phyloP scores from a whole-genome alignment of 1,140 invertebrate species.

The Camponotus pennsylvanicus region DNA sequence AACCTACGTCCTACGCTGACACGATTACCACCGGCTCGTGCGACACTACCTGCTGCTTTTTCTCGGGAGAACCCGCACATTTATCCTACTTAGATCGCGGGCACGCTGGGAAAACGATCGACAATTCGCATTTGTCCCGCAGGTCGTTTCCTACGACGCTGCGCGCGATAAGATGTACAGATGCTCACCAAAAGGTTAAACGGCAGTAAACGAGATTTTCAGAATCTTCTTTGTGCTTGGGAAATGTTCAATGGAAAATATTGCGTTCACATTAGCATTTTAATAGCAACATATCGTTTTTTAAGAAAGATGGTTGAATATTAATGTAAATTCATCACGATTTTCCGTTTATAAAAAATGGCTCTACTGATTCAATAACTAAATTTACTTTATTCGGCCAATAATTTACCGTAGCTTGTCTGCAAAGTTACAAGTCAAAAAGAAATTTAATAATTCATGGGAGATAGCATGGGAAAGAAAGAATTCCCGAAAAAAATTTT shows the following conservation, averaged over 20 bases:
- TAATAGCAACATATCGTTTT: neutral
- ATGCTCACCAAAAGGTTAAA: neutral
- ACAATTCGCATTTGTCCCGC: slow-evolving; percentile 27
- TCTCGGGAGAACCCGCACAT: neutral
- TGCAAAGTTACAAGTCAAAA: neutral
- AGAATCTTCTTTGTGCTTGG: neutral
- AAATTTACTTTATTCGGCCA: neutral
- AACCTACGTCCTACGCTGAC: neutral
- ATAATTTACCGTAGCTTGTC: neutral
- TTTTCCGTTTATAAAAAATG: neutral
- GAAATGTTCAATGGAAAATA: neutral
- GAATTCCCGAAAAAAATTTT: neutral
- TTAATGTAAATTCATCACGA: neutral
- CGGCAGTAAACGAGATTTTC: slow-evolving; percentile 18
- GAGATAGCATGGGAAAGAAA: neutral
- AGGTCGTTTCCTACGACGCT: neutral
- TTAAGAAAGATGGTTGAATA: neutral
- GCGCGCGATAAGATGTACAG: slow-evolving; percentile 22
- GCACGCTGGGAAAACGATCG: slow-evolving; percentile 13
- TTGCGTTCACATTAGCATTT: neutral
- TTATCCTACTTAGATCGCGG: slow-evolving; percentile 43
- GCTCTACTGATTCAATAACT: too few relatives aligned
- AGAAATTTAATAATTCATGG: neutral
- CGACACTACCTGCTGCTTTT: neutral
- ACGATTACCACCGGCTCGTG: neutral